Evolutionary conservation across 2,113 vertebrate genomes (phyloP).

Genomic region (Dasyurus viverrinus): DNA sequence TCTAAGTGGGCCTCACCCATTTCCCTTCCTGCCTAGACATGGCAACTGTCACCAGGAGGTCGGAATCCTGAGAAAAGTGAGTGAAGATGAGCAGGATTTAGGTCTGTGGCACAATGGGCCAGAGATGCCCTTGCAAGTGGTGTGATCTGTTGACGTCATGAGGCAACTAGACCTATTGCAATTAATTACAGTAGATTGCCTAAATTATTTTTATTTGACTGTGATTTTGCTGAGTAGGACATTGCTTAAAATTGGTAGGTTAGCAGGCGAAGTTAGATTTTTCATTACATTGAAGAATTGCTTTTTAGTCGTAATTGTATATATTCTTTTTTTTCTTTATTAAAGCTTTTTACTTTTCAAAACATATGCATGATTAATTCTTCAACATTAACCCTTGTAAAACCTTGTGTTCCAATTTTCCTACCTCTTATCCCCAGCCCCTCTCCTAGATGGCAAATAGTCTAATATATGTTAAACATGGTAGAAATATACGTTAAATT

Average conservation of each 20-base stretch:
- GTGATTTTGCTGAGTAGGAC: background rate
- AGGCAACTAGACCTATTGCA: background rate
- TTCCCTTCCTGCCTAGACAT: slow-evolving; percentile 34
- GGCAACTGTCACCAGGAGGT: slow-evolving; percentile 16
- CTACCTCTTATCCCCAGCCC: too few species aligned
- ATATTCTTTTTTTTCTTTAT: background rate
- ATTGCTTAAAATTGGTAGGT: background rate
- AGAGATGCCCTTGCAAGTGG: background rate
- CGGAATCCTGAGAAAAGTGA: background rate
- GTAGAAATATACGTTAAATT: too few species aligned
- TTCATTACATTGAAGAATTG: background rate
- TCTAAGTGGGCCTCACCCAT: slow-evolving; percentile 43
- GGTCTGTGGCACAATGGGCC: background rate
- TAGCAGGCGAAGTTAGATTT: background rate
- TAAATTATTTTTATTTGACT: background rate
- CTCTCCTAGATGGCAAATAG: too few species aligned
- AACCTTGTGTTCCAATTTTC: too few species aligned
- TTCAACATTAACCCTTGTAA: too few species aligned
- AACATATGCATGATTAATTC: too few species aligned
- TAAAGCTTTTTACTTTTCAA: too few species aligned
- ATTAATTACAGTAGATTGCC: background rate
- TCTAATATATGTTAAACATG: too few species aligned
- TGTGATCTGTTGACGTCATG: background rate
- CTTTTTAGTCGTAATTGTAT: background rate
- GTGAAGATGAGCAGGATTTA: background rate